phyloP scores from a whole-genome alignment of 2,797 vertebrate species.

The Fistularia tabacaria region DNA sequence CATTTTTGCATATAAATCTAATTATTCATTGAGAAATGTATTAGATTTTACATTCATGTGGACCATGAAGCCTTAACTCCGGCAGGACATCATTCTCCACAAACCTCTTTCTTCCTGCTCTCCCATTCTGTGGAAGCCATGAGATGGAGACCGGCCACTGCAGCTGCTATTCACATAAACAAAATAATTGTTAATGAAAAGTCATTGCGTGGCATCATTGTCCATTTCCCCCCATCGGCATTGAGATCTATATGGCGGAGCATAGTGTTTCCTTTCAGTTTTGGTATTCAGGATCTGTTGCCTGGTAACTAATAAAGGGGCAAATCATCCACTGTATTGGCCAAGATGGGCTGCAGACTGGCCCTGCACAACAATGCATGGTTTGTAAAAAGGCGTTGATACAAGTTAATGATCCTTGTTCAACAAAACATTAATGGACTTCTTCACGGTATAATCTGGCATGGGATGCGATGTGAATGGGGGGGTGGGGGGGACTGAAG shows the following conservation, averaged over 20 bases:
- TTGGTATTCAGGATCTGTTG: slow-evolving; percentile 99
- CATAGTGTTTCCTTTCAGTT: slow-evolving; percentile 98
- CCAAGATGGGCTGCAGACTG: slow-evolving; percentile 93
- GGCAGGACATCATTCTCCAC: slow-evolving; percentile 58
- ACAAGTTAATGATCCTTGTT: slow-evolving; percentile 97
- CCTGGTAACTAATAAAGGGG: slow-evolving; percentile 97
- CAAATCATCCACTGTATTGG: slow-evolving; percentile 94
- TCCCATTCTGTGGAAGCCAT: slow-evolving; percentile 76
- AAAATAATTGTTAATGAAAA: slow-evolving; percentile 99
- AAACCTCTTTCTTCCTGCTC: slow-evolving; percentile 44
- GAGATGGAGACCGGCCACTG: slow-evolving; percentile 93
- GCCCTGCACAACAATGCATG: slow-evolving; percentile 89
- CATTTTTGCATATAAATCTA: slow-evolving; percentile 80
- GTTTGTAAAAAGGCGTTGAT: slow-evolving; percentile 95
- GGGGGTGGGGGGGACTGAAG: slow-evolving; percentile 15
- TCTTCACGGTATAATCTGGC: slow-evolving; percentile 94
- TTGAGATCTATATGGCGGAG: slow-evolving; percentile 95
- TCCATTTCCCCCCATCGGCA: slow-evolving; percentile 92
- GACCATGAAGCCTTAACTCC: slow-evolving; percentile 57
- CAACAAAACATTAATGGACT: slow-evolving; percentile 97
- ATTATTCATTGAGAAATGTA: slow-evolving; percentile 80
- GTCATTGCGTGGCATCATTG: slow-evolving; percentile 99
- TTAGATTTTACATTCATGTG: slow-evolving; percentile 74
- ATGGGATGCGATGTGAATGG: slow-evolving; percentile 66
- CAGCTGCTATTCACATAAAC: slow-evolving; percentile 99